A percentile compares a stretch with the other conserved stretches of the same genome.
phyloP scores from a whole-genome alignment of 2,888 invertebrate genomes.

The Bibio marci region DNA sequence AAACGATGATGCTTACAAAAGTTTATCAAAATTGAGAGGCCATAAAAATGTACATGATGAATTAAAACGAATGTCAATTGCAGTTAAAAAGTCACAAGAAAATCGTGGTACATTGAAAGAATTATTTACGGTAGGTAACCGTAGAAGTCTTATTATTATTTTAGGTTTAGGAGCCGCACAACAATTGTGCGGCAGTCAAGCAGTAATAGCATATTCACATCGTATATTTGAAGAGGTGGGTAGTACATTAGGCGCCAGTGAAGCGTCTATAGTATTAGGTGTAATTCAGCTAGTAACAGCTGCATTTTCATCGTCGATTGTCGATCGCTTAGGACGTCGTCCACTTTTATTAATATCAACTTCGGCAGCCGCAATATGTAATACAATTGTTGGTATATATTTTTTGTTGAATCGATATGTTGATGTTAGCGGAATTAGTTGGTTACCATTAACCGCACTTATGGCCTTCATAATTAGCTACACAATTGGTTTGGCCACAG shows the following conservation, averaged over 20 bases:
- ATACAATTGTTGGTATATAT: conserved; percentile 36
- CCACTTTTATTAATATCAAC: conserved; percentile 41
- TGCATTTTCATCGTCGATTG: conserved; percentile 36
- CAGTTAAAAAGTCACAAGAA: conserved; percentile 37
- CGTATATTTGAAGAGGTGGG: conserved; percentile 41
- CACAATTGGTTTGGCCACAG: conserved; percentile 42
- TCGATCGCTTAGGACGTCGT: conserved; percentile 43
- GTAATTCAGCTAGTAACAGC: conserved; percentile 36
- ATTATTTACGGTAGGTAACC: conserved; percentile 33
- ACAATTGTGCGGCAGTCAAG: conserved; percentile 44
- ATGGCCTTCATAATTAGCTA: conserved; percentile 43
- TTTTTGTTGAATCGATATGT: conserved; percentile 34
- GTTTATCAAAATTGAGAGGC: conserved; percentile 40
- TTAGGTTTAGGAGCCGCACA: conserved; percentile 40
- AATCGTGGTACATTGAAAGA: conserved; percentile 33
- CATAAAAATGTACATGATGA: conserved; percentile 37
- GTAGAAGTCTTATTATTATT: conserved; percentile 38
- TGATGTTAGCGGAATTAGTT: conserved; percentile 31
- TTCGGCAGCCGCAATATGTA: conserved; percentile 34
- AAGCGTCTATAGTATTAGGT: conserved; percentile 36
- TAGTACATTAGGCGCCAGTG: conserved; percentile 26
- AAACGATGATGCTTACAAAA: conserved; percentile 35
- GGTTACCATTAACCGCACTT: conserved; percentile 40
- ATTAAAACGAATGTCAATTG: conserved; percentile 19
- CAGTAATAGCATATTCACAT: conserved; percentile 38